These are phyloP conservation scores for Acinonyx jubatus DNA, from an alignment of 2,113 vertebrate species.

Conservation along the genomic window DNA sequence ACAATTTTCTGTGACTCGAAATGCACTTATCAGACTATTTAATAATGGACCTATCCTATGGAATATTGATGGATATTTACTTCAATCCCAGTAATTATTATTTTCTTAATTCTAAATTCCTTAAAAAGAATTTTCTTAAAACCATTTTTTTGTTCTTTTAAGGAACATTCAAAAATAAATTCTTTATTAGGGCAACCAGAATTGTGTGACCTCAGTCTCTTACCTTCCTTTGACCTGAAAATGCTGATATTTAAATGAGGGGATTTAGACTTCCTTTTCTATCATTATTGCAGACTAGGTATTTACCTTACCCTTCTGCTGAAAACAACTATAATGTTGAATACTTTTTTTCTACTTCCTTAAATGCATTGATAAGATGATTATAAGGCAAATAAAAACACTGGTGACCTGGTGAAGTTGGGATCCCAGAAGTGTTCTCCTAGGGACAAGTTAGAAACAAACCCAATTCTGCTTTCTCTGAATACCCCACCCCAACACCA, in stretches of 20 bases:
- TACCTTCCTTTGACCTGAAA: not conserved
- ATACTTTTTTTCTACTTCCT: not conserved
- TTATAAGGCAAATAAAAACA: not conserved
- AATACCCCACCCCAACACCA: rapidly evolving
- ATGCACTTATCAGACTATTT: slow-evolving; percentile 53
- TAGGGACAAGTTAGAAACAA: not conserved
- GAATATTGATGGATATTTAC: slow-evolving; percentile 51
- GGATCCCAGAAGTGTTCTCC: not conserved
- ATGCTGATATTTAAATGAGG: not conserved
- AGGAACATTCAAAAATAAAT: not conserved
- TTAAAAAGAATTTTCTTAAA: not conserved
- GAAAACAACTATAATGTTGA: slow-evolving; percentile 24
- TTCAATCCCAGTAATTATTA: not conserved
- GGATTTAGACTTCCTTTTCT: not conserved
- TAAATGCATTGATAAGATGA: not conserved
- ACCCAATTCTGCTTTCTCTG: not conserved
- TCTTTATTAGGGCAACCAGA: not conserved
- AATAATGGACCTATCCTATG: not conserved
- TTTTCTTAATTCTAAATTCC: slow-evolving; percentile 25
- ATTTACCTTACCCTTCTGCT: not conserved
- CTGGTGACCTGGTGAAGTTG: not conserved
- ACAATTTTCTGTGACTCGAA: slow-evolving; percentile 37
- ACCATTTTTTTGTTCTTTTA: not conserved
- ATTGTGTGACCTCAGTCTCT: not conserved
- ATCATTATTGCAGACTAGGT: not conserved